Conservation (phyloP, 64 coral and sea anemone genomes). For the Montipora efflorescens region DNA sequence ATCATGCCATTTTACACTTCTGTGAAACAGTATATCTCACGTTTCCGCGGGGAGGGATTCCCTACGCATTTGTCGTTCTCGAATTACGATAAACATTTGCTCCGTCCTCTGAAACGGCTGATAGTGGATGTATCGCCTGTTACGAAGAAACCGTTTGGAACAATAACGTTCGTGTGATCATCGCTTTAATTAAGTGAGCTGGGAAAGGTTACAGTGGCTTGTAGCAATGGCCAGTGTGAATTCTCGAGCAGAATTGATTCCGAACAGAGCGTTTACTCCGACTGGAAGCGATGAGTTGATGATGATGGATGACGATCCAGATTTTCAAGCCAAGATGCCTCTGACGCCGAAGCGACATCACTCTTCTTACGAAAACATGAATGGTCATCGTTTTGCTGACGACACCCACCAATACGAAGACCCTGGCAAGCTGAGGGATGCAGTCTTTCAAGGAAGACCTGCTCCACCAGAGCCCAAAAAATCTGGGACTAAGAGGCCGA, state of each 20-base stretch:
- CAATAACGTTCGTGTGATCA: not conserved
- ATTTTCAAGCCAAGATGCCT: constrained; percentile 22
- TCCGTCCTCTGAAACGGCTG: not conserved
- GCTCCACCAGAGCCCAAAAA: constrained; percentile 7
- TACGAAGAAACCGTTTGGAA: not conserved
- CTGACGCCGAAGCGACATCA: constrained; percentile 26
- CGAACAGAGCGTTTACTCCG: constrained; percentile 57
- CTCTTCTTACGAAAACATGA: constrained; percentile 79
- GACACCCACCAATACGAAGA: constrained; percentile 70
- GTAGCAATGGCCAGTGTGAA: constrained; percentile 65
- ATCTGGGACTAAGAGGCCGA: constrained; percentile 38
- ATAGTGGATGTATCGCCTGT: not conserved
- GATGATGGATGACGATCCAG: constrained; percentile 48
- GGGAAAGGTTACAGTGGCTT: not conserved
- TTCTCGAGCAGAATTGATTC: constrained; percentile 51
- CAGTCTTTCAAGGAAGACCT: constrained; percentile 19
- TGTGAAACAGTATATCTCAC: not conserved
- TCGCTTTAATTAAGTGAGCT: not conserved
- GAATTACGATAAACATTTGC: constrained; percentile 26
- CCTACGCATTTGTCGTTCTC: not conserved
- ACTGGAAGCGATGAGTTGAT: constrained; percentile 8
- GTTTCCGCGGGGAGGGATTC: not conserved
- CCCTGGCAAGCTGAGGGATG: constrained; percentile 10
- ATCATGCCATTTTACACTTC: not conserved
- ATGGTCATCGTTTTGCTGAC: not conserved